Evolutionary conservation across 2,113 vertebrate species (phyloP), one percentile per base, ranked within the genome.

Genomic region (Pedetes capensis): DNA sequence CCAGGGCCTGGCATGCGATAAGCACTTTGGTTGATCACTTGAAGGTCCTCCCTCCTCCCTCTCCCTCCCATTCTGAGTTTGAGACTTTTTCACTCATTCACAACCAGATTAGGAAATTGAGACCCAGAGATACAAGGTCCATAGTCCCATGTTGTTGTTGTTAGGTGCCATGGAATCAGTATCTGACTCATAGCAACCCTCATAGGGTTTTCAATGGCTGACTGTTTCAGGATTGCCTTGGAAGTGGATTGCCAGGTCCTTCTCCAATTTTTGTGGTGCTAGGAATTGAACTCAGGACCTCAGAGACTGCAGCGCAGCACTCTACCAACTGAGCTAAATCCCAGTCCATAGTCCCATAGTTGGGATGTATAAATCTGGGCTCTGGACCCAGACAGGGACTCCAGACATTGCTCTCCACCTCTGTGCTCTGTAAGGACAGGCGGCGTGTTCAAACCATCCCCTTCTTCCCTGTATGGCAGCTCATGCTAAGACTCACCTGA

Each of bases 401-500:
- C 12, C 47, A 10, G 51, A 51, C 44, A 61, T 37, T 53, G 20
- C 18, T 49, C 10, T 61, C 17, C 34, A n/a, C 27, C 29, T 0
- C 20, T 5, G 1, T 27, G 17, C 49, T 71, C 89, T 37, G 6
- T 5, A 42, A 72, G 8, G 68, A 29, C 42, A 44, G 59, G 3
- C 29, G 57, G 53, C 29, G 32, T 51, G 76, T 7, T 44, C 51
- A 42, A 55, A 76, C 27, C 1, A n/a, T 32, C 44, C 29, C 18
- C 22, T 9, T 68, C 72, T 8, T 3, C 8, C 9, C 5, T 0
- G 0, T 8, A 6, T 78, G 20, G 22, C 75, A n/a, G 10, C 42
- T 53, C 59, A 61, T 11, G 39, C 55, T 4, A 22, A 91, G 72
- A 32, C 20, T 10, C 32, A 42, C 2, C 9, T 2, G 32, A 11